Evolutionary conservation across 2,797 vertebrate genomes (phyloP).

Genomic region (Melanotaenia maccullochi): DNA sequence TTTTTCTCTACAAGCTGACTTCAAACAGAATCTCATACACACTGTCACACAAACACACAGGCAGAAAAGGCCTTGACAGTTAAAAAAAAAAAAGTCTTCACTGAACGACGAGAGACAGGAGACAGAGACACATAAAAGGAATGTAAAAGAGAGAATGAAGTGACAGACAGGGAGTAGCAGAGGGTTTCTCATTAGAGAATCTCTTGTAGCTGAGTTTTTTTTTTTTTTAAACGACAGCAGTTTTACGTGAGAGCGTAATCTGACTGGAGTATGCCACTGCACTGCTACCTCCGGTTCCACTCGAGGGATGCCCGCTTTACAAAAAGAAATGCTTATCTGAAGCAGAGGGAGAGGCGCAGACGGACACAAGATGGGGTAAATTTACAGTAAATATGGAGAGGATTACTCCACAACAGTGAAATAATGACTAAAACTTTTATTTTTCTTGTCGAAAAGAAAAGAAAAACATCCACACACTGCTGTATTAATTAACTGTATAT

Average conservation of each 20-base stretch:
- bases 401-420: not conserved
- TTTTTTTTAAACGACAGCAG: conserved; percentile 76
- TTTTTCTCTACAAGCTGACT: conserved; percentile 64
- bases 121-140: conserved; percentile 65
- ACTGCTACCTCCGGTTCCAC: conserved; percentile 48
- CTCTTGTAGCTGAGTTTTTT: conserved; percentile 72
- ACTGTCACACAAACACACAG: conserved; percentile 52
- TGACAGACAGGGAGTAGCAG: conserved; percentile 57
- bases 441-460: not conserved
- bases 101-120: conserved; percentile 24
- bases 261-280: conserved; percentile 57
- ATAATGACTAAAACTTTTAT: not conserved
- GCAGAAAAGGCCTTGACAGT: conserved; percentile 63
- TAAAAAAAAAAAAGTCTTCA: conserved; percentile 25
- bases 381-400: conserved; percentile 32
- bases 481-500: not conserved
- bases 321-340: conserved; percentile 41
- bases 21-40: conserved; percentile 69
- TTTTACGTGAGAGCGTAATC: conserved; percentile 75
- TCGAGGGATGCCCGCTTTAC: conserved; percentile 36
- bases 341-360: conserved; percentile 34
- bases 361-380: conserved; percentile 28
- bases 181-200: conserved; percentile 77
- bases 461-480: not conserved
- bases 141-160: conserved; percentile 42